Evolutionary conservation across 1,140 invertebrate genomes (phyloP).

Genomic region (Musca domestica): DNA sequence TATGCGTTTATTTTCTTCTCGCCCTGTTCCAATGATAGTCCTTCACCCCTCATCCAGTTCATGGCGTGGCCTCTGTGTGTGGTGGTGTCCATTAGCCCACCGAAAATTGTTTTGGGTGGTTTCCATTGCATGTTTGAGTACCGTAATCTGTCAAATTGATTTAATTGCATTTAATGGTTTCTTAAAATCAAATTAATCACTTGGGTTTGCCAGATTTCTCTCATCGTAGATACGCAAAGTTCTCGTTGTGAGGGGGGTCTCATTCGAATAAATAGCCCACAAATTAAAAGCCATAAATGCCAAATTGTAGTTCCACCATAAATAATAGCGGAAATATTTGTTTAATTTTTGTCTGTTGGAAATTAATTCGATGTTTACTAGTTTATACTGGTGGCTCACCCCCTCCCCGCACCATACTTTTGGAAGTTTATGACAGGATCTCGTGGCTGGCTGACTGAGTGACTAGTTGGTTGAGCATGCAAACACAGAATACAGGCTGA

Average conservation of each 20-base stretch:
- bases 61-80: too few species aligned
- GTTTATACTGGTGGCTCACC: background rate
- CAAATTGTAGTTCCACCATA: background rate
- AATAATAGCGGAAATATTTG: constrained; percentile 16
- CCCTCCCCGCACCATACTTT: background rate
- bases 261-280: constrained; percentile 5
- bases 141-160: constrained; percentile 27
- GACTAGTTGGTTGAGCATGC: too few species aligned
- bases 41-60: background rate
- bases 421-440: background rate
- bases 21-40: too few species aligned
- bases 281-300: constrained; percentile 12
- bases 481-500: too few species aligned
- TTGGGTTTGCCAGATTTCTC: background rate
- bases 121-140: background rate
- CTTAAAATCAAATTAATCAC: constrained; percentile 27
- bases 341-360: background rate
- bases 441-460: too few species aligned
- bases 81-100: too few species aligned
- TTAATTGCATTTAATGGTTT: constrained; percentile 28
- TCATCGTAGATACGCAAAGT: too few species aligned
- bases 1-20: background rate
- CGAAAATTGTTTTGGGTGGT: background rate
- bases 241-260: too few species aligned
- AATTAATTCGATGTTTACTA: background rate